Evolutionary conservation across 2,113 vertebrate genomes (phyloP).

Genomic region (Leuciscus idus): DNA sequence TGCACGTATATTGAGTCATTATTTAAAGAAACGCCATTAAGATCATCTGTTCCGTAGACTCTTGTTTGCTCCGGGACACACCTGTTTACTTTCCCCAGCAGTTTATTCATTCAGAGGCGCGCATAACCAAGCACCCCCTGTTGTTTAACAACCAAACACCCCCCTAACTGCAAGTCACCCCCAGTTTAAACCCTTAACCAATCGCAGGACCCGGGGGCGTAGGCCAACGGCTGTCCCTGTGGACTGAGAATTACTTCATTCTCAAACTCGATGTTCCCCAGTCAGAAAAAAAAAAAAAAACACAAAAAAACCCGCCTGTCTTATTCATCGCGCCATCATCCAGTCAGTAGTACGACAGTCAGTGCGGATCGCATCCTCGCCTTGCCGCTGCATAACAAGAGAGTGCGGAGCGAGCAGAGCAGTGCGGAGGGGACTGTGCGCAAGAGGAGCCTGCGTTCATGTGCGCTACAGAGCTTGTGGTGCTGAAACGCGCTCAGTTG

Average conservation of each 20-base stretch:
- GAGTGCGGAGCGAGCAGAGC: conserved; percentile 47
- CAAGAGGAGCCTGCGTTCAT: conserved; percentile 36
- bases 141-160: conserved; percentile 61
- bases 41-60: neutral
- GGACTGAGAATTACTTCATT: conserved; percentile 58
- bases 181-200: conserved; percentile 68
- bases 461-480: conserved; percentile 29
- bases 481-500: conserved; percentile 48
- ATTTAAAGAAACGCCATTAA: neutral
- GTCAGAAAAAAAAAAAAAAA: neutral
- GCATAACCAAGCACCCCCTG: conserved; percentile 58
- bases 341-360: conserved; percentile 68
- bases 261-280: conserved; percentile 46
- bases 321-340: conserved; percentile 58
- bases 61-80: conserved; percentile 26
- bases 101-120: conserved; percentile 42
- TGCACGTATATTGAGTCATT: neutral
- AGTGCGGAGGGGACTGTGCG: conserved; percentile 42
- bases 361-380: conserved; percentile 69
- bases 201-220: conserved; percentile 65
- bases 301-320: conserved; percentile 18
- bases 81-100: conserved; percentile 47
- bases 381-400: conserved; percentile 45
- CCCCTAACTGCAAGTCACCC: conserved; percentile 53
- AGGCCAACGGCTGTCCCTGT: conserved; percentile 44